Evolutionary conservation across 2,113 vertebrate species (phyloP), one percentile per base, ranked within the genome.

Genomic region (Oriolus oriolus): DNA sequence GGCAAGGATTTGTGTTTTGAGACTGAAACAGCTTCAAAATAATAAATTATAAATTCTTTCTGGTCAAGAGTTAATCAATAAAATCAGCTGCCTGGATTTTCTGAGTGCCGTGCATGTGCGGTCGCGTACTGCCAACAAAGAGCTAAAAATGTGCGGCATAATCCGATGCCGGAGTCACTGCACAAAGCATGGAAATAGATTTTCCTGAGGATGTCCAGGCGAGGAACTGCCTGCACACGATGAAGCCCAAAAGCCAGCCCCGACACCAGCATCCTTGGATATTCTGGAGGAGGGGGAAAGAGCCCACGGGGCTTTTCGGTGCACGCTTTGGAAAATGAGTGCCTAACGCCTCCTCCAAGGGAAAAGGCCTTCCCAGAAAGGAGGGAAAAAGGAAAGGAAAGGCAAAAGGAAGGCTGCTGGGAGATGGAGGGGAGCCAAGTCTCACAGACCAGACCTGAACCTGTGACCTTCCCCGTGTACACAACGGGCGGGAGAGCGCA

Each of bases 401-500:
- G 35, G 49, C n/a, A 52, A 70, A 75, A 82, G 70, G 85, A 84
- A 91, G 92, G 88, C 93, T 96, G 90, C 92, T 89, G 95, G 97
- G 97, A 97, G 96, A 94, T 91, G 96, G 97, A 97, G 92, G 89
- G 39, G 92, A 96, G 97, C 95, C 96, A 96, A 97, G 94, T 87
- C 95, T 96, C 90, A 37, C 95, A 93, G 96, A 97, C 93, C 96
- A 94, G 97, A 97, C 90, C 97, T 97, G 97, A 98, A 98, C 98
- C 97, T 60, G 96, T 98, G 98, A 98, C 98, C 98, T 98, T 97
- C 97, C 88, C 94, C 81, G 70, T 94, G 96, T 92, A 96, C 94
- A 96, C 97, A 96, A 93, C 59, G 85, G 95, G 90, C 61, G 68
- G 91, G 92, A 97, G 91, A 89, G 95, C 49, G 63, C 92, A 78